Evolutionary conservation across 1,140 invertebrate species (phyloP).

Genomic region (Adoxophyes honmai): DNA sequence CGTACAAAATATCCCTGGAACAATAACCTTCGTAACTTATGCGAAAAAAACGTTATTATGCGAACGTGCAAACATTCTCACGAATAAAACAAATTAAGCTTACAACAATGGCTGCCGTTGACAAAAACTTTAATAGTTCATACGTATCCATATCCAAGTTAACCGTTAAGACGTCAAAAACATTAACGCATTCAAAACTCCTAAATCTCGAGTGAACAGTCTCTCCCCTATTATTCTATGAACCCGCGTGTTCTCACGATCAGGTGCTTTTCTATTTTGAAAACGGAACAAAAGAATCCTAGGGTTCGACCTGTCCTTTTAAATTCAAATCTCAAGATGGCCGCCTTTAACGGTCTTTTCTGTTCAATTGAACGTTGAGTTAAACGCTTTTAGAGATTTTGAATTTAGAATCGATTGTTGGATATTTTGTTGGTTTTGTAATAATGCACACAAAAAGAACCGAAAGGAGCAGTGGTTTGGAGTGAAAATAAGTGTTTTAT

Average conservation of each 20-base stretch:
- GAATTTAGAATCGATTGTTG: not conserved
- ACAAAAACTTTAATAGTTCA: constrained; percentile 19
- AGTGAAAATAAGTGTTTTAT: too few species aligned
- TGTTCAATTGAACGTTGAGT: constrained; percentile 1
- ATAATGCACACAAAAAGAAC: too few species aligned
- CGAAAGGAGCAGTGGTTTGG: too few species aligned
- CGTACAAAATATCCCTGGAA: too few species aligned
- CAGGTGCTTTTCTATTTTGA: constrained; percentile 44
- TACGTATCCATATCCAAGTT: constrained; percentile 23
- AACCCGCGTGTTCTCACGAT: constrained; percentile 39
- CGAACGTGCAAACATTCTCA: not conserved
- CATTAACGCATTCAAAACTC: constrained; percentile 30
- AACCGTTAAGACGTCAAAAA: constrained; percentile 44
- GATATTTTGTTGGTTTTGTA: too few species aligned
- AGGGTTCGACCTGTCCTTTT: constrained; percentile 32
- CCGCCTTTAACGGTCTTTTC: constrained; percentile 12
- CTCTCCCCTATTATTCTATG: constrained; percentile 29
- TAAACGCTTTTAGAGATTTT: not conserved
- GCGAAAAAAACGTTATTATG: too few species aligned
- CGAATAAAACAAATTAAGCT: constrained; percentile 22
- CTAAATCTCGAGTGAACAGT: constrained; percentile 26
- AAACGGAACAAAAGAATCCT: constrained; percentile 23
- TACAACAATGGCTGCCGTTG: constrained; percentile 17
- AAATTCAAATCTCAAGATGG: constrained; percentile 26
- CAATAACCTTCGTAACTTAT: too few species aligned